Evolutionary conservation across 2,888 invertebrate species (phyloP), one percentile per base, ranked within the genome.

Genomic region (Stenolophus ochropezus): DNA sequence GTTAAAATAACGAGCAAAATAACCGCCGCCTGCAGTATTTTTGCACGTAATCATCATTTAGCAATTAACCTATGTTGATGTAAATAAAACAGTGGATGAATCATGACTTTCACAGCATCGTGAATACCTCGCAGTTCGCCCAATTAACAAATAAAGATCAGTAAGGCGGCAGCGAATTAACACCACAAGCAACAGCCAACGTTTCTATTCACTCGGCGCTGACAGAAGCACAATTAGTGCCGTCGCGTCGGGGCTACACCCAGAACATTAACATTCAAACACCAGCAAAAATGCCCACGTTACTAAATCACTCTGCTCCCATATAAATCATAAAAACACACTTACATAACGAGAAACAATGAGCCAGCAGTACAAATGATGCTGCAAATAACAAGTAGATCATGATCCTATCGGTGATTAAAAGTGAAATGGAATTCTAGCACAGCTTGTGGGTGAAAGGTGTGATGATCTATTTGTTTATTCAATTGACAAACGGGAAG

Each of bases 101-200:
- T 69, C 65, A 69, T 69, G 27, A 69, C 65, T 69, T 69, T 69
- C 65, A 69, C 65, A 16, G 65, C 16, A 69, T 27, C 61, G 61
- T 61, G 61, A 61, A 33, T 69, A 69, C 18, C 65, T 69, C 33
- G 4, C 16, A 65, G 33, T 65, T 27, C 33, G 16, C 27, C 65
- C 65, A 69, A 69, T 69, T 69, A 69, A 69, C 33, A 69, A 69
- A 69, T 69, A 69, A 69, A 69, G 65, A 69, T 69, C 65, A 69
- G 16, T 27, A 14, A 69, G 65, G 65, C 33, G 65, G 65, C 65
- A 69, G 42, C 65, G 27, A 69, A 42, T 69, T 69, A 69, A 69
- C 33, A 61, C 61, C 20, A 27, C 27, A 16, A n/a, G n/a, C n/a
- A n/a, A 25, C 14, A 42, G 11, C 33, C 33, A 42, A 42, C 33